Base-by-base conservation (phyloP, 2,797 vertebrate species). In the Alauda arvensis region DNA sequence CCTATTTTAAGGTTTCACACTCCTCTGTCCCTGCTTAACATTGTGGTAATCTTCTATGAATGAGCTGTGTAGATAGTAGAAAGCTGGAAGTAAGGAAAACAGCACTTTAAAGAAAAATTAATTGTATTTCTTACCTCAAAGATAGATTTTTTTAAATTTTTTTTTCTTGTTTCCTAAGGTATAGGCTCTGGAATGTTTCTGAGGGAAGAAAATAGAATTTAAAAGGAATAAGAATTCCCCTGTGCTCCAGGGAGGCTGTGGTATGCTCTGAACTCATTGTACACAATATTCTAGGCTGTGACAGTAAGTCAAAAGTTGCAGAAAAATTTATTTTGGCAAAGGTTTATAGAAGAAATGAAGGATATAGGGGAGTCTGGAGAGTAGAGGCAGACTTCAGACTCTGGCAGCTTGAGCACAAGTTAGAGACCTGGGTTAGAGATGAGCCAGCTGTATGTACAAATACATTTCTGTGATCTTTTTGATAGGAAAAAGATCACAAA, bases 401-500 rank as follows among this genome's bases (percentile, higher is more conserved):
- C 18, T 72, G 60, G 29, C 40, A 77, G 46, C 31, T 68, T 82
- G 33, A 89, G n/a, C 21, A 25, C 20, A 78, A 77, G 63, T 63
- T 63, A 57, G 69, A 87, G 39, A 80, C 39, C 34, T 66, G 40
- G 61, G 39, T 66, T 84, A 80, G 72, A 68, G 26, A 62, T 56
- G 65, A 84, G 57, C 33, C 28, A 87, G 37, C 48, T 83, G 21
- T 48, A 67, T 77, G 42, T 88, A 86, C 72, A 88, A 87, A 93
- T 51, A 68, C 29, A 40, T 8, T 40, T 31, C 80, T 92, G 31
- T 63, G 60, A 91, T 88, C 40, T 83, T 85, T 84, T 56, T 82
- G 34, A 83, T 90, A 75, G 53, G 45, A 93, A 89, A 86, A 87
- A 75, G 39, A 89, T 87, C 55, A 79, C 65, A 92, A 84, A 95